phyloP scores from a whole-genome alignment of 2,797 vertebrate species.

The Manis crassicaudata region DNA sequence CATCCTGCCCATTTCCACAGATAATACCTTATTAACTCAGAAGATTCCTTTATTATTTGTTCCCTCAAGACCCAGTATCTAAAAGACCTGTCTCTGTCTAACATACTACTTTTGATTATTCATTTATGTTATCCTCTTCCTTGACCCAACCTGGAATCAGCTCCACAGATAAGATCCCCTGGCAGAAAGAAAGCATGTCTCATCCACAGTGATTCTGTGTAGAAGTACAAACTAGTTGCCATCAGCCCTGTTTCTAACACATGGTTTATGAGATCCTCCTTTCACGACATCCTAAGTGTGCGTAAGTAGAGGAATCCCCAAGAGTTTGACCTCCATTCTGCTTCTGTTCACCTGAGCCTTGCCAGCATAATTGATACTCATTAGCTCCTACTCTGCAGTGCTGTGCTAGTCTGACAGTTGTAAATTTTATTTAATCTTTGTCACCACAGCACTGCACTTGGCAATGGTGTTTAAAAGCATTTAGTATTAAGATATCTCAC shows the following conservation, averaged over 20 bases:
- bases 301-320: neutral
- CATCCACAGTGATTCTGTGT: neutral
- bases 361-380: neutral
- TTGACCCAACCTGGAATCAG: neutral
- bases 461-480: neutral
- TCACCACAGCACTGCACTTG: neutral
- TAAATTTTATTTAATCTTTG: conserved; percentile 9
- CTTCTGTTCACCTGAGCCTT: neutral
- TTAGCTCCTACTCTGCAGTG: neutral
- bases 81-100: neutral
- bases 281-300: neutral
- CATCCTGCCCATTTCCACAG: neutral
- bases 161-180: neutral
- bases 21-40: neutral
- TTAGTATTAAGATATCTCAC: neutral
- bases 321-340: neutral
- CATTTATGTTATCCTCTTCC: neutral
- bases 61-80: neutral
- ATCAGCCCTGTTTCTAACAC: neutral
- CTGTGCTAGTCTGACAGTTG: neutral
- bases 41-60: neutral
- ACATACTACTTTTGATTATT: neutral
- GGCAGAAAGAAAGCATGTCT: neutral
- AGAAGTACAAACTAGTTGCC: neutral
- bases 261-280: neutral